Evolutionary conservation across 2,888 invertebrate genomes (phyloP).

Genomic region (Ochlodes sylvanus): DNA sequence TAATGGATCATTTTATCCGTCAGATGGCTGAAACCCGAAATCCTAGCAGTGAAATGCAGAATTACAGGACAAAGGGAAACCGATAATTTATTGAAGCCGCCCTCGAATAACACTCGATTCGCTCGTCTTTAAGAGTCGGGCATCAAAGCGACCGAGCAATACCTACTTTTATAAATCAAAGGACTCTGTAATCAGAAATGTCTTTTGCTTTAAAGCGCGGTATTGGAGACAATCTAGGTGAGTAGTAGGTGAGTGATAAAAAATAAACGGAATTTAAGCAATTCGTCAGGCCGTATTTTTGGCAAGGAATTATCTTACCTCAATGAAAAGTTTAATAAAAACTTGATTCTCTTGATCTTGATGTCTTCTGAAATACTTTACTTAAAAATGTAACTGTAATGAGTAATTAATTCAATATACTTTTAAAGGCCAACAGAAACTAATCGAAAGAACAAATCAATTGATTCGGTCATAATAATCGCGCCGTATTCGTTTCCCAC

Average conservation of each 20-base stretch:
- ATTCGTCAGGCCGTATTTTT: no score
- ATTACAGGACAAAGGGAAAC: slow-evolving; percentile 21
- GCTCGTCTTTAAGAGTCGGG: slow-evolving; percentile 12
- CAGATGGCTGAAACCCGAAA: slow-evolving; percentile 12
- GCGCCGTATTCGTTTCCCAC: no score
- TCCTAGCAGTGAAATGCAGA: neutral
- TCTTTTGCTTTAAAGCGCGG: slow-evolving; percentile 5
- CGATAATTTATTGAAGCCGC: slow-evolving; percentile 33
- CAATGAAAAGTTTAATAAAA: no score
- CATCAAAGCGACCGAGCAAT: slow-evolving; percentile 32
- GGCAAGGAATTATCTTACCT: no score
- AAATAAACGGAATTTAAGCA: neutral
- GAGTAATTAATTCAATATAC: no score
- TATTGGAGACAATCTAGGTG: slow-evolving; percentile 10
- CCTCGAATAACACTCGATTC: slow-evolving; percentile 26
- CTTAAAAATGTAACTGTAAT: no score
- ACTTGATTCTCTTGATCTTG: no score
- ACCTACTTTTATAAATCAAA: slow-evolving; percentile 30
- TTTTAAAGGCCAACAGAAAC: no score
- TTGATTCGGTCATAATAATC: no score
- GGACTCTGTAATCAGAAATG: slow-evolving; percentile 19
- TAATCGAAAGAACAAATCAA: no score
- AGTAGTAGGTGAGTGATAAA: neutral
- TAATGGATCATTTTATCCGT: slow-evolving; percentile 2
- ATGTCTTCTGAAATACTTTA: no score